phyloP scores from a whole-genome alignment of 2,113 vertebrate genomes.

The Acrocephalus kingi region DNA sequence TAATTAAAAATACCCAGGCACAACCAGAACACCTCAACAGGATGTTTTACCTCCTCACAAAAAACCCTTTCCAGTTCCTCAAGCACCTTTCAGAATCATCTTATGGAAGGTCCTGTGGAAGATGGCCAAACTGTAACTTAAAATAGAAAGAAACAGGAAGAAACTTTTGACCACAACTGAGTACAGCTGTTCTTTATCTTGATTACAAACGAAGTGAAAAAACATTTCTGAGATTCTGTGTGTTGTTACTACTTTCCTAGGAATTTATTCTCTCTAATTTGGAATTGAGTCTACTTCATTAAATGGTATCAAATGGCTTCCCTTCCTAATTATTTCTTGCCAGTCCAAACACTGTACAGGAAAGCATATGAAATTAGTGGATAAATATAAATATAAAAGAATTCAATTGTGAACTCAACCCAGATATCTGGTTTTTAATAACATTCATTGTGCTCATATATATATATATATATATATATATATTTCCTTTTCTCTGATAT shows the following conservation, averaged over 20 bases:
- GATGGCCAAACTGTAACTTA: conserved; percentile 7
- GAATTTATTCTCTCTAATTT: conserved; percentile 12
- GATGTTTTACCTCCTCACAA: background rate
- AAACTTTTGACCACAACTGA: conserved; percentile 27
- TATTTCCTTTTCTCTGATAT: background rate
- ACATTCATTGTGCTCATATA: background rate
- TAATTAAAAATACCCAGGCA: background rate
- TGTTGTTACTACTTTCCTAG: background rate
- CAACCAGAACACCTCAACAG: background rate
- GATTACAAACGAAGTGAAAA: conserved; percentile 49
- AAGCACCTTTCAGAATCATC: background rate
- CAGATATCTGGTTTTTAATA: background rate
- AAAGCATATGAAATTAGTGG: background rate
- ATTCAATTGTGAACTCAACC: background rate
- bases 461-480: no score
- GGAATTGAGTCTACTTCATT: background rate
- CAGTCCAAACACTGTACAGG: background rate
- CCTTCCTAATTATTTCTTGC: background rate
- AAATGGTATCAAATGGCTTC: background rate
- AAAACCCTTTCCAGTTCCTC: conserved; percentile 18
- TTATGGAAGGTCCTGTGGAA: conserved; percentile 31
- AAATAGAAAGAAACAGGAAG: background rate
- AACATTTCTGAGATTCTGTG: conserved; percentile 1
- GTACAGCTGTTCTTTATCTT: conserved; percentile 49
- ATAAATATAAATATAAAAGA: background rate